Evolutionary conservation across 2,888 invertebrate species (phyloP).

Genomic region (Drosophila siamana): DNA sequence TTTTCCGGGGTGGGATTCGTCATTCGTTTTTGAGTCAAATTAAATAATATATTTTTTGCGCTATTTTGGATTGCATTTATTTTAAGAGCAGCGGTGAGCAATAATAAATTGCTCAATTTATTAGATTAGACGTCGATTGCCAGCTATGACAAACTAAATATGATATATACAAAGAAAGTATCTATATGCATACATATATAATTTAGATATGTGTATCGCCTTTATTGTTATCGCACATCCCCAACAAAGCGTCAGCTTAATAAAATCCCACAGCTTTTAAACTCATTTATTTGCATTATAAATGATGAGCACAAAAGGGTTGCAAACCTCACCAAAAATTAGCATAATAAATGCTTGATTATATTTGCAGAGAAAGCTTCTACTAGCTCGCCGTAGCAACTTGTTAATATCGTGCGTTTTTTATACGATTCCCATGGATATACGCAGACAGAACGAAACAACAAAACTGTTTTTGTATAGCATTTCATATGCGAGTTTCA

Average conservation of each 20-base stretch:
- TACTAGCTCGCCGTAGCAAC: not conserved
- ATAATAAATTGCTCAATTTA: slow-evolving; percentile 63
- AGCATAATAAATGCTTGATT: slow-evolving; percentile 63
- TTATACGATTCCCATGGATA: not conserved
- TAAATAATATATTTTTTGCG: slow-evolving; percentile 12
- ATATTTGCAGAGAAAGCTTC: slow-evolving; percentile 1
- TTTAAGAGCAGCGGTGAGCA: slow-evolving; percentile 23
- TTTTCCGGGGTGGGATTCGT: slow-evolving; percentile 23
- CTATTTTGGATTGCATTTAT: slow-evolving; percentile 56
- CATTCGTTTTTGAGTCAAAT: slow-evolving; percentile 24
- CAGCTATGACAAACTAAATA: slow-evolving; percentile 17
- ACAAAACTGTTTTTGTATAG: not conserved
- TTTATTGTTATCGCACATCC: slow-evolving; percentile 8
- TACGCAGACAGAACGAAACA: too few species aligned
- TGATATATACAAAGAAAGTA: not conserved
- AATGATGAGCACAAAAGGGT: slow-evolving; percentile 40
- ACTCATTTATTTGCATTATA: slow-evolving; percentile 46
- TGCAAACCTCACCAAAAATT: slow-evolving; percentile 41
- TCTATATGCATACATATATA: not conserved
- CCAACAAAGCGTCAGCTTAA: slow-evolving; percentile 11
- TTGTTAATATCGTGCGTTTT: slow-evolving; percentile 1
- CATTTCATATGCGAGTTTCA: not conserved
- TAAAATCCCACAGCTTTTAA: slow-evolving; percentile 23
- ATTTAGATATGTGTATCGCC: not conserved
- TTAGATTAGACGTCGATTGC: slow-evolving; percentile 42